Conservation (phyloP, 2,113 vertebrate genomes). For the Rousettus leschenaultii region DNA sequence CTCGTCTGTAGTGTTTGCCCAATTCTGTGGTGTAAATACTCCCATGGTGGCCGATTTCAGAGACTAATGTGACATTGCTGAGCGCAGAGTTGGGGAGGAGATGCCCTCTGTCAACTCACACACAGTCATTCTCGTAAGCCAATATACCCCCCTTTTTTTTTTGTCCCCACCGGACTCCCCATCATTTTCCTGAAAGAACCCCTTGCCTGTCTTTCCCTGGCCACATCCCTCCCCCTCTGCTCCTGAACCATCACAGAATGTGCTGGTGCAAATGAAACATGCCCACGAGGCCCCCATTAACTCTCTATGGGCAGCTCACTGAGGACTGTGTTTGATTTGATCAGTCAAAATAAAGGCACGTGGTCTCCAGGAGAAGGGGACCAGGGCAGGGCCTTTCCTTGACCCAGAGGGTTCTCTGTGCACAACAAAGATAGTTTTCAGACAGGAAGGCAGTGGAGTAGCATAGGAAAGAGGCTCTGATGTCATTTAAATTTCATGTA, state of each 20-base stretch:
- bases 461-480: not conserved
- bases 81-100: not conserved
- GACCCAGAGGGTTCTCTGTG: not conserved
- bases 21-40: not conserved
- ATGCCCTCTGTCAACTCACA: fast-evolving
- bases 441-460: not conserved
- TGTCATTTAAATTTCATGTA: constrained; percentile 18
- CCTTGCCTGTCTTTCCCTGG: not conserved
- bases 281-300: fast-evolving
- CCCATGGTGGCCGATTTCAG: not conserved
- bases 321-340: not conserved
- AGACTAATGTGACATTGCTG: fast-evolving
- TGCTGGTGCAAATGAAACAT: not conserved
- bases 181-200: not conserved
- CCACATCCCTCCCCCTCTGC: not conserved
- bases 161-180: not conserved
- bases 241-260: not conserved
- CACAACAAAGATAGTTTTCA: not conserved
- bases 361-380: not conserved
- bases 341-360: not conserved
- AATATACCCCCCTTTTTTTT: fast-evolving
- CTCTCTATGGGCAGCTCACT: not conserved
- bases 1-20: not conserved
- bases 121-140: not conserved
- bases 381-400: not conserved